Conservation (phyloP, 2,888 invertebrate species). For the Drosophila anomalata region DNA sequence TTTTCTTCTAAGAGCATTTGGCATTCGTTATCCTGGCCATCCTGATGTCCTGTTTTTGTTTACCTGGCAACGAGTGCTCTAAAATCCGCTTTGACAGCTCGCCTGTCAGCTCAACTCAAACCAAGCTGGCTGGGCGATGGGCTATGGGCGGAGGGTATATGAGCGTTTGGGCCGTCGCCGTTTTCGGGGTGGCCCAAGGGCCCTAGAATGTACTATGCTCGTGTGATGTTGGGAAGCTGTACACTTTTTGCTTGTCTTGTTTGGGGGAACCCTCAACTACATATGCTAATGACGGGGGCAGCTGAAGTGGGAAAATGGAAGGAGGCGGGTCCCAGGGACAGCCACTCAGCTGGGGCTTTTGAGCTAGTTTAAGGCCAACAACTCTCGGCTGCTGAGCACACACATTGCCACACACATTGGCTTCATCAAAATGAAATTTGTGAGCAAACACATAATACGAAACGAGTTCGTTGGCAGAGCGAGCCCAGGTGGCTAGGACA, state of each 20-base stretch:
- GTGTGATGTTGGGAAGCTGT: conserved; percentile 16
- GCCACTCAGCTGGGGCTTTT: conserved; percentile 55
- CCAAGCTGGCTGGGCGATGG: conserved; percentile 24
- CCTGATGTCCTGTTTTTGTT: conserved; percentile 61
- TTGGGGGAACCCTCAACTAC: conserved; percentile 62
- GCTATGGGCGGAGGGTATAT: background rate
- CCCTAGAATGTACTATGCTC: background rate
- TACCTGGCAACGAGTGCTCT: conserved; percentile 70
- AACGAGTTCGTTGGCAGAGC: conserved; percentile 47
- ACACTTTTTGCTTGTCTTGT: conserved; percentile 45
- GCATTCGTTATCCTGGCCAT: conserved; percentile 17
- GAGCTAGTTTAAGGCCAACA: conserved; percentile 64
- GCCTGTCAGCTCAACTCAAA: conserved; percentile 68
- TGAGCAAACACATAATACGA: conserved; percentile 53
- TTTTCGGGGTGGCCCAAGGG: background rate
- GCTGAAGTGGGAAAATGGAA: conserved; percentile 3
- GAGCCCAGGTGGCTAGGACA: conserved; percentile 53
- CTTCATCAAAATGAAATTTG: conserved; percentile 69
- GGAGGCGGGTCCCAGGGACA: conserved; percentile 6
- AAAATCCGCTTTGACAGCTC: conserved; percentile 77
- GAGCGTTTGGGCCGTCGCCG: conserved; percentile 1
- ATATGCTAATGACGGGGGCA: conserved; percentile 70
- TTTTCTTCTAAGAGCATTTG: background rate
- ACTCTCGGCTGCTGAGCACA: conserved; percentile 42
- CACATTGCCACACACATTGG: conserved; percentile 44